Base-by-base conservation (phyloP, 2,888 invertebrate species). In the Seira sanloemensis region DNA sequence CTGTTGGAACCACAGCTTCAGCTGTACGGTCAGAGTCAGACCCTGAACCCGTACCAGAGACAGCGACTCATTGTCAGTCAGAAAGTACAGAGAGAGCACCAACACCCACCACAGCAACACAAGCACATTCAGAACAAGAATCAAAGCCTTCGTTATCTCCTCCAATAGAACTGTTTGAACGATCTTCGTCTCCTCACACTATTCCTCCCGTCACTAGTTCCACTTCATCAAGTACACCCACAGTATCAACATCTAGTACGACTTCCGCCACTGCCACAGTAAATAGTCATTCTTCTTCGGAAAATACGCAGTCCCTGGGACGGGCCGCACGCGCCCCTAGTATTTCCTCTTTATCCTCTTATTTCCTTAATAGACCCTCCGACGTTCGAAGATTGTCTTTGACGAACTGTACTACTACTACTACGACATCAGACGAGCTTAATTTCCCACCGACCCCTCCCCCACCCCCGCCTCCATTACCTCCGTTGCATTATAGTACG, bases 291-390 rank as follows among this genome's bases (percentile, higher is more conserved):
- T 2, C 5, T 37, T 37, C 50, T 16, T 50, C 50, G 12, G 78
- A 81, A 54, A 69, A 69, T 27, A 25, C 19, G 24, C n/a, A 21
- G 78, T 54, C 66, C 19, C 50, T 67, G 50, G 80, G 80, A 27
- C 25, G 68, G 9, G 67, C 77, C 54, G 68, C 84, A 74, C 84
- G 84, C 67, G 78, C 83, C 77, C 79, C 83, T 19, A 84, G 80
- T 46, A 78, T 77, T 46, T 86, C 86, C 37, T 50, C 84, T 5
- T 69, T 86, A 5, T 84, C 86, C 66, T 86, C 87, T 0, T 87
- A 87, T 67, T 87, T 87, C 77, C 82, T 87, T 50, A 86, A 86
- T 58, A 76, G 86, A 78, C 87, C 86, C 5, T 87, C 86, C n/a
- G 80, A 81, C 78, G 78, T 86, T 19, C 74, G 82, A 46, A 78